Conservation (phyloP, 1,140 invertebrate species). For the Bombus waltoni region DNA sequence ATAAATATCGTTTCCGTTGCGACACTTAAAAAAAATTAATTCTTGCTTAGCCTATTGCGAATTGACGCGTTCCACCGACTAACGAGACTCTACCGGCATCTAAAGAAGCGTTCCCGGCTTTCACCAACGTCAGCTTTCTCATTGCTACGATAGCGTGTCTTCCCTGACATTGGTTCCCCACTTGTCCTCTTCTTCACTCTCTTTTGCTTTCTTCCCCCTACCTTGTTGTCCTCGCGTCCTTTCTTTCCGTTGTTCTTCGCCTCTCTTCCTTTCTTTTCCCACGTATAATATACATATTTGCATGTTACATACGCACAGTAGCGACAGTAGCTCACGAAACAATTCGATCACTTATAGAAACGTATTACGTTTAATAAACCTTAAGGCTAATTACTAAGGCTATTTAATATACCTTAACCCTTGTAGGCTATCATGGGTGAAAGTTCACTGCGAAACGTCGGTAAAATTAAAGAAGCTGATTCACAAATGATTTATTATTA, state of each 20-base stretch:
- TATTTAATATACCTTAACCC: too few species aligned
- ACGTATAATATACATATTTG: background rate
- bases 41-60: slow-evolving; percentile 68
- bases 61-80: slow-evolving; percentile 52
- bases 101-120: slow-evolving; percentile 71
- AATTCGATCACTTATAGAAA: too few species aligned
- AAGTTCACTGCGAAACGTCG: too few species aligned
- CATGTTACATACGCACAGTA: background rate
- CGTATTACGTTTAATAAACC: too few species aligned
- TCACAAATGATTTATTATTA: too few species aligned
- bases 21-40: slow-evolving; percentile 13
- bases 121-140: slow-evolving; percentile 79
- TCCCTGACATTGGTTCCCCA: slow-evolving; percentile 64
- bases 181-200: slow-evolving; percentile 59
- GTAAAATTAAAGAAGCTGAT: too few species aligned
- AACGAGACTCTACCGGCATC: slow-evolving; percentile 65
- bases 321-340: background rate
- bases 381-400: too few species aligned
- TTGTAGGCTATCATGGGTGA: too few species aligned
- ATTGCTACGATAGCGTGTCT: slow-evolving; percentile 49
- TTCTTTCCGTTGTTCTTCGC: background rate
- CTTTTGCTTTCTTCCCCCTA: slow-evolving; percentile 28
- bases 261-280: background rate
- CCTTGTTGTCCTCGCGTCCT: background rate
- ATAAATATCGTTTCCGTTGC: background rate